A percentile compares a stretch with the other conserved stretches of the same genome.
Conservation (phyloP, 2,113 vertebrate species). For the Girardinichthys multiradiatus region DNA sequence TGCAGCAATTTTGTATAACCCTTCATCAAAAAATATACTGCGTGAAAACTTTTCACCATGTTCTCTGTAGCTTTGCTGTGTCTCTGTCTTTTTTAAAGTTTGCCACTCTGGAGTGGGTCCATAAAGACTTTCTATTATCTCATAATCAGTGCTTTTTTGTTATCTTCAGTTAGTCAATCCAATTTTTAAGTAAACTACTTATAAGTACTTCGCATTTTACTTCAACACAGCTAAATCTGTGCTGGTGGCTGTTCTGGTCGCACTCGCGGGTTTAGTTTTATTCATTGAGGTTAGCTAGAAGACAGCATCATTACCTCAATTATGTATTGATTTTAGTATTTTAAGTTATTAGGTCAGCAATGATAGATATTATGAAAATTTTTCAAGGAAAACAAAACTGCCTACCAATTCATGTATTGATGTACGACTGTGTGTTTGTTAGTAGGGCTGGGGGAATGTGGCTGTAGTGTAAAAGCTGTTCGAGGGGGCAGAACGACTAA, state of each 20-base stretch:
- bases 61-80: neutral
- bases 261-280: too few relatives aligned
- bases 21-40: neutral
- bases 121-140: neutral
- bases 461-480: too few relatives aligned
- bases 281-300: too few relatives aligned
- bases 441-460: too few relatives aligned
- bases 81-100: neutral
- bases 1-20: neutral
- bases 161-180: neutral
- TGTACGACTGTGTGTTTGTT: too few relatives aligned
- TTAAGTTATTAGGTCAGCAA: too few relatives aligned
- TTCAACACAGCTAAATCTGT: neutral
- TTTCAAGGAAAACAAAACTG: too few relatives aligned
- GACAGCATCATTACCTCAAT: too few relatives aligned
- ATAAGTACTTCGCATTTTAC: neutral
- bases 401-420: too few relatives aligned
- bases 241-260: neutral
- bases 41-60: neutral
- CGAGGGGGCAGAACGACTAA: too few relatives aligned
- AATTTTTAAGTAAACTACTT: neutral
- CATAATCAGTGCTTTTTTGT: neutral
- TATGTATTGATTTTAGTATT: too few relatives aligned
- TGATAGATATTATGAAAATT: too few relatives aligned
- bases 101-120: neutral